A percentile compares a stretch with the other conserved stretches of the same genome.
Conservation (phyloP, 2,888 invertebrate species). For the Rhagium mordax region DNA sequence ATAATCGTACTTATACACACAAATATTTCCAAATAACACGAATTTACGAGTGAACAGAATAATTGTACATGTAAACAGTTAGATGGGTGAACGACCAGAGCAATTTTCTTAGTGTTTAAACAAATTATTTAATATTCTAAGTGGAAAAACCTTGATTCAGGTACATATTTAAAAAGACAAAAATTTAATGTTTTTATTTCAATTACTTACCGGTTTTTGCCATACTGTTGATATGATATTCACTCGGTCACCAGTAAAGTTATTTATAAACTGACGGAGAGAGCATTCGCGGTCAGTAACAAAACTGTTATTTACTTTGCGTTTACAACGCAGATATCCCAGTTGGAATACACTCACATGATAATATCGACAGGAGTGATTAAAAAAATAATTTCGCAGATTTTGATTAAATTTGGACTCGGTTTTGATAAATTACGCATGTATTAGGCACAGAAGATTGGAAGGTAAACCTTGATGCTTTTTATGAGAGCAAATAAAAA, state of each 20-base stretch:
- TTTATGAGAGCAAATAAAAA: too few relatives aligned
- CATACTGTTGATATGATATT: neutral
- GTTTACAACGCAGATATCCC: too few relatives aligned
- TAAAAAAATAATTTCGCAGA: too few relatives aligned
- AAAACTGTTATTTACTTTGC: too few relatives aligned
- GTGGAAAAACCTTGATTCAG: neutral
- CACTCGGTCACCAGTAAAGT: neutral
- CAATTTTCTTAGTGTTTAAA: neutral
- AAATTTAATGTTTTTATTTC: neutral
- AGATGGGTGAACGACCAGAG: neutral
- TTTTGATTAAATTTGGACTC: too few relatives aligned
- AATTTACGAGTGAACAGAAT: neutral
- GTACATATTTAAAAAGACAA: neutral
- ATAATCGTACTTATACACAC: neutral
- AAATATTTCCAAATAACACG: neutral
- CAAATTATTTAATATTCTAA: neutral
- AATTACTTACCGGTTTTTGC: conserved; percentile 6
- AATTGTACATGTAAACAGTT: neutral
- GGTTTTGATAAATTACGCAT: too few relatives aligned
- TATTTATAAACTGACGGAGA: neutral
- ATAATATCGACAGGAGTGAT: too few relatives aligned
- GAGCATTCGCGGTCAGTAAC: neutral
- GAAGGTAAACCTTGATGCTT: too few relatives aligned
- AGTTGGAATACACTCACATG: too few relatives aligned
- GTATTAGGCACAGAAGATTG: too few relatives aligned